Evolutionary conservation across 2,888 invertebrate genomes (phyloP).

Genomic region (Cartodere bifasciata): DNA sequence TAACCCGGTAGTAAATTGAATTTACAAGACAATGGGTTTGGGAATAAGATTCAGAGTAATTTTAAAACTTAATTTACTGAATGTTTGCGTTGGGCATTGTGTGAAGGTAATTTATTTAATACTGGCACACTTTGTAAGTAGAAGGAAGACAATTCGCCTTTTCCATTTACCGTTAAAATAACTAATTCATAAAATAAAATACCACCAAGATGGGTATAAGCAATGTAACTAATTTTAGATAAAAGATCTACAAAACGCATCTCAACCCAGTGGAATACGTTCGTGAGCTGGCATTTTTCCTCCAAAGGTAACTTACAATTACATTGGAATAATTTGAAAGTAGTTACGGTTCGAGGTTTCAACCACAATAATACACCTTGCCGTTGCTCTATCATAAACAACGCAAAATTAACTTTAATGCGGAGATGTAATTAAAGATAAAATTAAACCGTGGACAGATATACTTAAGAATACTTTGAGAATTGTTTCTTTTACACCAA

Average conservation of each 20-base stretch:
- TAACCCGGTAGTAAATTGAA: too few relatives aligned
- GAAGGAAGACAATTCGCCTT: too few relatives aligned
- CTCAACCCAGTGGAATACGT: constrained; percentile 1
- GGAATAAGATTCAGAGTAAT: too few relatives aligned
- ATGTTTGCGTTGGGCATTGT: too few relatives aligned
- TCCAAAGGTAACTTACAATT: constrained; percentile 3
- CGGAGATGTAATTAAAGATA: constrained; percentile 2
- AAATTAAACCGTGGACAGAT: too few relatives aligned
- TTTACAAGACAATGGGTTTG: too few relatives aligned
- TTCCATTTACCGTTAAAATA: constrained; percentile 4
- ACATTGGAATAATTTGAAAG: constrained; percentile 5
- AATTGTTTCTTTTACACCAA: too few relatives aligned
- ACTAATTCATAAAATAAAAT: constrained; percentile 4
- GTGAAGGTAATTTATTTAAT: too few relatives aligned
- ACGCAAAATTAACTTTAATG: not conserved
- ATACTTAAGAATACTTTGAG: too few relatives aligned
- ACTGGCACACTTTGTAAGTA: too few relatives aligned
- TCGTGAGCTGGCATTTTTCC: constrained; percentile 5
- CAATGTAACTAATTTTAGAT: constrained; percentile 4
- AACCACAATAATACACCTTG: constrained; percentile 4
- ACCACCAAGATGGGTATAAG: constrained; percentile 1
- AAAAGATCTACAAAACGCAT: constrained; percentile 5
- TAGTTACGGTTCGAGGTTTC: constrained; percentile 2
- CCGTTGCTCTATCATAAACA: constrained; percentile 4
- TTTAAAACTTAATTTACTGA: too few relatives aligned